Base-by-base conservation (phyloP, 1,140 invertebrate genomes). In the Heliconius hermathena region DNA sequence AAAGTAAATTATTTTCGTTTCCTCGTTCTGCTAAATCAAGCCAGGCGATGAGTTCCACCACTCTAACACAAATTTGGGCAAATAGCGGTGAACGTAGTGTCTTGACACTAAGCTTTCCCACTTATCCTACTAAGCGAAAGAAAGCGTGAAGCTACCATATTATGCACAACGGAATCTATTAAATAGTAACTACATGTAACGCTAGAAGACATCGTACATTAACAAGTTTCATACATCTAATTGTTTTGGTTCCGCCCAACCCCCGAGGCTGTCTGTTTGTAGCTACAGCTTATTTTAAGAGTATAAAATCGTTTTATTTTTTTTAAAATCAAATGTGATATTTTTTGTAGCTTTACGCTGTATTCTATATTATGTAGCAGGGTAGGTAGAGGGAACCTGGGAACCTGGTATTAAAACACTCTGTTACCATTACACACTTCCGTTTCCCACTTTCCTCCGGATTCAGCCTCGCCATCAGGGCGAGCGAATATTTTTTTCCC, bases 151-250 rank as follows among this genome's bases (percentile, higher is more conserved):
- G 16, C 41, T 46, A 46, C 13, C 4, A 16, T 46, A 5, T 66
- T 66, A 2, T 66, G 54, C n/a, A 22, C 16, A 26, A 66, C 22
- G 26, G 26, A 66, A 29, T 22, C 9, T 22, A 60, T 66, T 26
- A 26, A 26, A 29, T 13, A 13, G 60, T 66, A 66, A 66, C 22
- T 66, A 57, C 26, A 66, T 26, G 29, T 29, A 29, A 13, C 22
- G 2, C 54, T 1, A 66, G 26, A 26, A 26, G 5, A 66, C 26
- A 66, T 29, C 60, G 60, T 29, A 26, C 3, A 66, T 66, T 66
- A 29, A 66, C 60, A 66, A 66, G 22, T 66, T 66, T 66, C 60
- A 66, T 26, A 66, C 22, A 29, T n/a, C 60, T 66, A 66, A 66
- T 66, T 66, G 60, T 66, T 29, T 29, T 29, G 6, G 60, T 66